phyloP scores from a whole-genome alignment of 2,888 invertebrate species.

The Archips xylosteana region DNA sequence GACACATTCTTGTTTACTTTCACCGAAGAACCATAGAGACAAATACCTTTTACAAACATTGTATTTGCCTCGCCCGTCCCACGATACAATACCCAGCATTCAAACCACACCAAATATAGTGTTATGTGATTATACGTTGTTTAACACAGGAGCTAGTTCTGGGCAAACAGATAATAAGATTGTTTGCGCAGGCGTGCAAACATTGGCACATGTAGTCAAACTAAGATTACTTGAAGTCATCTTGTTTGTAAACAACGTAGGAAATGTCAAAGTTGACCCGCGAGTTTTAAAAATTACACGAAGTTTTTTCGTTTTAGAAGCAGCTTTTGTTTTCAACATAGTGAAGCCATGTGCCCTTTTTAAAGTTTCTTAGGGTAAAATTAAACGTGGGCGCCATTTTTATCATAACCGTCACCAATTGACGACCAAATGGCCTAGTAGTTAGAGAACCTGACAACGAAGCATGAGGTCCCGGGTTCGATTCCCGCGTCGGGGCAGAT shows the following conservation, averaged over 20 bases:
- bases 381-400: no score
- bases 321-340: no score
- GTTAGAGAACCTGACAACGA: no score
- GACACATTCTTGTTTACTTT: not conserved
- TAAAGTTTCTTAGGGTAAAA: no score
- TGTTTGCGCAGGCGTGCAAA: conserved; percentile 45
- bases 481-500: no score
- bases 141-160: conserved; percentile 20
- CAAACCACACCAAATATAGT: conserved; percentile 15
- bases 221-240: conserved; percentile 33
- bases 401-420: no score
- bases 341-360: no score
- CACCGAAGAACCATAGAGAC: not conserved
- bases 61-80: conserved; percentile 7
- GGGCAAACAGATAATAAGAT: conserved; percentile 36
- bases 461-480: no score
- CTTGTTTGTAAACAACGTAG: conserved; percentile 36
- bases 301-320: not conserved
- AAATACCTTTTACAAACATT: conserved; percentile 8
- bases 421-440: no score
- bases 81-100: conserved; percentile 5
- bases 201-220: conserved; percentile 46
- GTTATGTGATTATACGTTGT: conserved; percentile 23
- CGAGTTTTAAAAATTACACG: not conserved
- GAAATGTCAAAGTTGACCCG: not conserved